A percentile compares a stretch with the other conserved stretches of the same genome.
Evolutionary conservation across 2,113 vertebrate genomes (phyloP).

Genomic region (Cynoglossus semilaevis): DNA sequence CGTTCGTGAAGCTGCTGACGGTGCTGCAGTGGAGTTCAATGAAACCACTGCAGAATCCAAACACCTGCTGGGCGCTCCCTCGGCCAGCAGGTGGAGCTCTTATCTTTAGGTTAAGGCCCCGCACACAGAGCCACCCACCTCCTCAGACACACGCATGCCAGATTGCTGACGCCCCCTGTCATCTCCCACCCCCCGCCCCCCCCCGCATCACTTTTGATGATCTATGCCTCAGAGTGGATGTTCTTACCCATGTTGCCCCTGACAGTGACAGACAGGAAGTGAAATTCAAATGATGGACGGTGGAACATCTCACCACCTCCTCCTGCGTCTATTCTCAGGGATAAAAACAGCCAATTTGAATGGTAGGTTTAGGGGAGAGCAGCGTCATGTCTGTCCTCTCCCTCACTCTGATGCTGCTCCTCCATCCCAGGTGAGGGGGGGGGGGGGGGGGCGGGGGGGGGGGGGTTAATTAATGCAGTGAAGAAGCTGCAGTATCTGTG

Average conservation of each 20-base stretch:
- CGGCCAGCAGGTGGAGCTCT: conserved; percentile 64
- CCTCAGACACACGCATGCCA: conserved; percentile 5
- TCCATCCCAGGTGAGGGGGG: conserved; percentile 23
- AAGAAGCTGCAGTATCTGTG: conserved; percentile 9
- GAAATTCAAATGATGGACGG: conserved; percentile 58
- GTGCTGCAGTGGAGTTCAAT: conserved; percentile 18
- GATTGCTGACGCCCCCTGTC: conserved; percentile 29
- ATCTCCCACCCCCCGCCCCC: too few species aligned
- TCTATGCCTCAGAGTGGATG: conserved; percentile 19
- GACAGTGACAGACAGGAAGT: conserved; percentile 63
- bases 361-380: conserved; percentile 20
- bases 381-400: too few species aligned
- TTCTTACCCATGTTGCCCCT: conserved; percentile 49
- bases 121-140: background rate
- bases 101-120: conserved; percentile 35
- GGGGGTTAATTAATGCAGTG: too few species aligned
- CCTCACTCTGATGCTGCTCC: conserved; percentile 24
- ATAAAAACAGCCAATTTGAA: conserved; percentile 62
- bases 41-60: conserved; percentile 35
- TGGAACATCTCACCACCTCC: conserved; percentile 41
- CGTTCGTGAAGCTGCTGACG: conserved; percentile 41
- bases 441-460: too few species aligned
- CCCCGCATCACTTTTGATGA: conserved; percentile 53
- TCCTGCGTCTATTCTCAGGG: conserved; percentile 32
- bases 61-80: background rate